These are phyloP conservation scores for Umimayanthus chanpuru DNA, from an alignment of 92 coral and sea anemone species.

Conservation along the genomic window DNA sequence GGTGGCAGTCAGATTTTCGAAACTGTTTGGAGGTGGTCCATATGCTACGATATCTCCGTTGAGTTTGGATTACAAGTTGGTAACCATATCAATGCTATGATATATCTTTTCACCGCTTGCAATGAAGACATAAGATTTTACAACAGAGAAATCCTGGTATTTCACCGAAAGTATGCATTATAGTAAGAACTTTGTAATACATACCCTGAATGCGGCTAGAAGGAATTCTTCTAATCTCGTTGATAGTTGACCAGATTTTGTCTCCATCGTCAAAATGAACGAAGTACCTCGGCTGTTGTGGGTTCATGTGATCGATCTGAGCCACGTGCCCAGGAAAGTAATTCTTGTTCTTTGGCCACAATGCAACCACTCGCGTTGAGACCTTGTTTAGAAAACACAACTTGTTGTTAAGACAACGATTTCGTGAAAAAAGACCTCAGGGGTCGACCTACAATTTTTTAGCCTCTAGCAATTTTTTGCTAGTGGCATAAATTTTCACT, in stretches of 20 bases:
- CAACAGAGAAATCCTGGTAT: too few relatives aligned
- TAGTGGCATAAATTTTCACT: too few relatives aligned
- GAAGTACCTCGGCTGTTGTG: slow-evolving; percentile 55
- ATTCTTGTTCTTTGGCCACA: slow-evolving; percentile 48
- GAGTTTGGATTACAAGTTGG: too few relatives aligned
- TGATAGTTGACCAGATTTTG: slow-evolving; percentile 55
- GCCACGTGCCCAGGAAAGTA: slow-evolving; percentile 49
- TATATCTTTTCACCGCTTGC: too few relatives aligned
- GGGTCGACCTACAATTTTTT: too few relatives aligned
- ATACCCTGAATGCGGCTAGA: slow-evolving; percentile 53
- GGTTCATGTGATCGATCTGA: slow-evolving; percentile 65
- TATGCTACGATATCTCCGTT: too few relatives aligned
- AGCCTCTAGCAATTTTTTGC: too few relatives aligned
- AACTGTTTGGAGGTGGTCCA: too few relatives aligned
- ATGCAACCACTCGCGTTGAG: slow-evolving; percentile 51
- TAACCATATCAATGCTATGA: too few relatives aligned
- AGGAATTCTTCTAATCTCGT: slow-evolving; percentile 57
- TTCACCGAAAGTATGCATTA: too few relatives aligned
- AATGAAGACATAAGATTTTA: too few relatives aligned
- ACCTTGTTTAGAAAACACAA: neutral
- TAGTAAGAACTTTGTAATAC: neutral
- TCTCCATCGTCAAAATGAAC: slow-evolving; percentile 66
- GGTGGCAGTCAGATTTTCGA: too few relatives aligned
- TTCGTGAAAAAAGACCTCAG: neutral
- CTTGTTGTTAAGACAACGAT: neutral